Evolutionary conservation across 2,797 vertebrate species (phyloP).

Genomic region (Serranus cabrilla): DNA sequence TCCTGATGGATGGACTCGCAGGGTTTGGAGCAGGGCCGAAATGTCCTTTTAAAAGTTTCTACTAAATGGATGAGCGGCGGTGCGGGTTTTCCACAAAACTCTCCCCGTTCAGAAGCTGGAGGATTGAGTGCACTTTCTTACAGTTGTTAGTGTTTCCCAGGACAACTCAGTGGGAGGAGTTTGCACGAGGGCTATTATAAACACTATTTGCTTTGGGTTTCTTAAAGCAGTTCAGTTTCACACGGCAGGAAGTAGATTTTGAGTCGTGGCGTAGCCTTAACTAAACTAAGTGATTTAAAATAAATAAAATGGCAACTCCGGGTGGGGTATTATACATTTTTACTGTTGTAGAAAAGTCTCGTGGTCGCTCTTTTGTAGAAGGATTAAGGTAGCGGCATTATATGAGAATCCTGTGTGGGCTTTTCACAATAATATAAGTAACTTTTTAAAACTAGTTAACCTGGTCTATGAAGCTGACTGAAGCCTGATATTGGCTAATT

Average conservation of each 20-base stretch:
- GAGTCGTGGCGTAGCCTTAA: rapidly evolving
- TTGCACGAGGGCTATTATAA: constrained; percentile 23
- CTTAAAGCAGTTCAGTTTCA: neutral
- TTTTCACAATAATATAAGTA: constrained; percentile 62
- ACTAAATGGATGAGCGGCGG: neutral
- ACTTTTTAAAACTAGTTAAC: neutral
- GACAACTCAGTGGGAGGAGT: constrained; percentile 79
- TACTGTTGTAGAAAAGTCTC: neutral
- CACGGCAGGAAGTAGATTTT: neutral
- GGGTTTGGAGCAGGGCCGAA: neutral
- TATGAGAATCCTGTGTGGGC: neutral
- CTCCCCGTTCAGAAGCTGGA: constrained; percentile 20
- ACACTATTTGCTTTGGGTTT: neutral
- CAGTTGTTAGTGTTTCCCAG: constrained; percentile 83
- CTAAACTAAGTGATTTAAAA: neutral
- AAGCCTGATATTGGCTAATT: neutral
- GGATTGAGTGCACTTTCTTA: constrained; percentile 53
- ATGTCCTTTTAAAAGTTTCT: neutral
- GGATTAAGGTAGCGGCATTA: neutral
- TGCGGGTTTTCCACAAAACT: neutral
- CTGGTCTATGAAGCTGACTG: too few relatives aligned
- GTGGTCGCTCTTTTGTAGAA: neutral
- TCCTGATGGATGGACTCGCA: constrained; percentile 9
- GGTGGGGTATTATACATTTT: neutral
- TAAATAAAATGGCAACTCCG: neutral